These are phyloP conservation scores for Odontamblyopus rebecca DNA, from an alignment of 2,797 vertebrate genomes.

Conservation along the genomic window DNA sequence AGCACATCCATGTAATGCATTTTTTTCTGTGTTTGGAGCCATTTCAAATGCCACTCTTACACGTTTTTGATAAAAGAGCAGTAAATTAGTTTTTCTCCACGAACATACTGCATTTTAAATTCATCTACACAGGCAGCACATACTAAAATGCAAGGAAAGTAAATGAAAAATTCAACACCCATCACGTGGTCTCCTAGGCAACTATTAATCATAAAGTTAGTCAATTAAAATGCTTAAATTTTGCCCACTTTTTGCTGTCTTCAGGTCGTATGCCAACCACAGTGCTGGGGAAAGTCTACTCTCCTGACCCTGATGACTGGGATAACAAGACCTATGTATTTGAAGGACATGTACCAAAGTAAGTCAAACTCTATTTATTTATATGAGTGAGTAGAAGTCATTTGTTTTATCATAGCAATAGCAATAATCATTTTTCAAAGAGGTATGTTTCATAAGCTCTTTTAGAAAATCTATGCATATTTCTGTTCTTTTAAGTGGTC, in stretches of 20 bases:
- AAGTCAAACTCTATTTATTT: constrained; percentile 43
- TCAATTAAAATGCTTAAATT: constrained; percentile 2
- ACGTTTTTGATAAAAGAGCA: background rate
- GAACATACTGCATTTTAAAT: background rate
- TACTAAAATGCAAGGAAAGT: background rate
- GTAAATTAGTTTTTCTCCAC: background rate
- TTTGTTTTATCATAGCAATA: no score
- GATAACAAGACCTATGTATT: constrained; percentile 90
- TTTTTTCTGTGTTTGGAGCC: background rate
- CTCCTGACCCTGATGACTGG: constrained; percentile 90
- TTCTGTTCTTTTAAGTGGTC: background rate
- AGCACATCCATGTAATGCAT: constrained; percentile 6
- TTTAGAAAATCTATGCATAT: background rate
- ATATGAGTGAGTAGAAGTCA: background rate
- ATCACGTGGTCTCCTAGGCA: background rate
- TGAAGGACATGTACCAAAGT: constrained; percentile 87
- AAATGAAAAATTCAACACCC: background rate
- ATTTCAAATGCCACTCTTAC: constrained; percentile 6
- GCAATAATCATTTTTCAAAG: background rate
- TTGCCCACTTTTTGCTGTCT: constrained; percentile 48
- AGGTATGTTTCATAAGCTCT: background rate
- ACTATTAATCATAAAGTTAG: background rate
- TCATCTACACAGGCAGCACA: background rate
- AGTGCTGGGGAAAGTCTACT: constrained; percentile 85
- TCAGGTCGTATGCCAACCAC: constrained; percentile 84